Evolutionary conservation across 2,888 invertebrate species (phyloP).

Genomic region (Cantharis rustica): DNA sequence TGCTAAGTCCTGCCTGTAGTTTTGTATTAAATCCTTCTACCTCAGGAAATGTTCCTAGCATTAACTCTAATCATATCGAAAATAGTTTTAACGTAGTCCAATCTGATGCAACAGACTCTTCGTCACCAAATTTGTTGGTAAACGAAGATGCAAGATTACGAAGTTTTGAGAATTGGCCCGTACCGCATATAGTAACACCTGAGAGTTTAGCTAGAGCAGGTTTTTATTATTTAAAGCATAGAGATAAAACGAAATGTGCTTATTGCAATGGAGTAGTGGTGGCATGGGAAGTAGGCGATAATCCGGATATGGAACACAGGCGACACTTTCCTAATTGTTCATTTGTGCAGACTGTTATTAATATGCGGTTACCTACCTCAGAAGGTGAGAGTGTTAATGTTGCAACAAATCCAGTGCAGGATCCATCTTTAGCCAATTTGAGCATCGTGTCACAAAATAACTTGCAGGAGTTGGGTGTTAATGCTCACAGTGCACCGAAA

Average conservation of each 20-base stretch:
- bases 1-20: constrained; percentile 69
- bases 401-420: neutral
- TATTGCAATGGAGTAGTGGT: constrained; percentile 77
- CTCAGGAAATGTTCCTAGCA: constrained; percentile 71
- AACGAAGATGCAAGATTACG: constrained; percentile 65
- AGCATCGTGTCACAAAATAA: constrained; percentile 50
- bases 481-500: constrained; percentile 64
- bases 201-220: constrained; percentile 80
- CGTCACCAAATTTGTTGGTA: constrained; percentile 37
- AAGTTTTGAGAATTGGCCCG: constrained; percentile 79
- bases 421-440: constrained; percentile 24
- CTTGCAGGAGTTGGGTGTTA: constrained; percentile 65
- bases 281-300: constrained; percentile 69
- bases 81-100: neutral
- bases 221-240: constrained; percentile 78
- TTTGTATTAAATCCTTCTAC: constrained; percentile 70
- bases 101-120: constrained; percentile 30
- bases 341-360: constrained; percentile 57
- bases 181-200: constrained; percentile 65
- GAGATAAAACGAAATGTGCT: constrained; percentile 78
- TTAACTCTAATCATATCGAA: constrained; percentile 36
- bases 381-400: neutral
- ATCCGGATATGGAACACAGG: constrained; percentile 72
- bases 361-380: constrained; percentile 44
- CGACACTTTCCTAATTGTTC: constrained; percentile 65